Base-by-base conservation (phyloP, 1,140 invertebrate species). In the Chrysoperla carnea region DNA sequence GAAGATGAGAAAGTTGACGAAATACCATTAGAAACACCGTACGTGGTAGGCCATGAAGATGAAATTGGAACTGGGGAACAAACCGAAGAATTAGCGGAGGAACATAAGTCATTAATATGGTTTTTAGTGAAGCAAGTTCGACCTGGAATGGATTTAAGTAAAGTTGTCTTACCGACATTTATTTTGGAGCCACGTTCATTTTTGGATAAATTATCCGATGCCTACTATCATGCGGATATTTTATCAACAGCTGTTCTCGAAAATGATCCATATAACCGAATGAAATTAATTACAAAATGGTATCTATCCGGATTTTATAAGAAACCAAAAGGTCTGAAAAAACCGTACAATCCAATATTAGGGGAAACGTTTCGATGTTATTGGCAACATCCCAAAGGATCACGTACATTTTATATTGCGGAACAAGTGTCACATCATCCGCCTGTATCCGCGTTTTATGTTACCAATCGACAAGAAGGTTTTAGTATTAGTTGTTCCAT, bases 351-450 rank as follows among this genome's bases (percentile, higher is more conserved):
- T 70, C 89, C 90, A 1, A 84, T 94, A 37, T 66, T 94, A 29
- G 91, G 90, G 0, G 90, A 94, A 68, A 82, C 77, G 1, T 94
- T 91, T 62, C 72, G 90, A 0, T 94, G 90, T 54, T 90, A 78
- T 59, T 94, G 89, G 89, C 65, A 78, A 49, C 84, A 93, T 66
- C 70, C 74, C 2, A 83, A 81, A 52, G 78, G 81, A 37, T 85
- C 81, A 36, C 75, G 84, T 40, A 95, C 91, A 3, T 95, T 88
- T 58, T 95, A 94, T 56, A 70, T 95, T 37, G 82, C 90, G 36
- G 90, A 95, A 61, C 90, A 94, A 73, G 78, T 94, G 0, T 95
- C 90, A 1, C 91, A 96, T 64, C 91, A 95, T 71, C 91, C 91
- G 13, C 91, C 91, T 3, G 75, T 55, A 6, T 91, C 90, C 27